Base-by-base conservation (phyloP, 2,113 vertebrate species). In the Madoqua kirkii region DNA sequence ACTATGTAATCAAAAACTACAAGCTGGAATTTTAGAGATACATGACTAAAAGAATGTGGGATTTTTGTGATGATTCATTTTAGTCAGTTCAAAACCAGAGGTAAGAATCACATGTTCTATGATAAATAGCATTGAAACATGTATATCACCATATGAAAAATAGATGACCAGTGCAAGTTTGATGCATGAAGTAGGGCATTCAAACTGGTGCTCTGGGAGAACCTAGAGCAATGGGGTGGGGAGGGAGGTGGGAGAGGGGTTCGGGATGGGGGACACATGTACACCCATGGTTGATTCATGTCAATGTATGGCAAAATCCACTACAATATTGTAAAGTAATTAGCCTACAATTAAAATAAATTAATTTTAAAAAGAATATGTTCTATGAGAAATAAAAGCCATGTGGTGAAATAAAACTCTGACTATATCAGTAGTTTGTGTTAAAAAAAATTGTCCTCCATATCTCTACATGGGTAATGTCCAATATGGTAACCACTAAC, bases 1-100 rank as follows among this genome's bases (percentile, higher is more conserved):
- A 23, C 86, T 91, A 79, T 81, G 25, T 85, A 86, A 93, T 97
- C 64, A 90, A 88, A 95, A 94, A 13, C 29, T 91, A 91, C 23
- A 78, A 82, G 64, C 50, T 60, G 3, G 8, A 78, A 88, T 92
- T 92, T 92, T 87, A 85, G 29, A 91, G 57, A 81, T 87, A 89
- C 36, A 74, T 48, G 54, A 23, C 33, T 94, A 90, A 84, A 1
- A 83, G 29, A 94, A 92, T 82, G 17, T 82, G 60, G 11, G 31
- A 15, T 55, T 87, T 95, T 21, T 94, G 45, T 59, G 60, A 57
- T 21, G 48, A 96, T 88, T 96, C 8, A 85, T 85, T 96, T 92
- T 21, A 90, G 23, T 88, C 85, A 60, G 3, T 93, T 95, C 67
- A 93, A 25, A 74, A 83, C 43, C 43, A 92, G 57, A 93, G 87